Base-by-base conservation (phyloP, 2,888 invertebrate species). In the Platypus cylindrus region DNA sequence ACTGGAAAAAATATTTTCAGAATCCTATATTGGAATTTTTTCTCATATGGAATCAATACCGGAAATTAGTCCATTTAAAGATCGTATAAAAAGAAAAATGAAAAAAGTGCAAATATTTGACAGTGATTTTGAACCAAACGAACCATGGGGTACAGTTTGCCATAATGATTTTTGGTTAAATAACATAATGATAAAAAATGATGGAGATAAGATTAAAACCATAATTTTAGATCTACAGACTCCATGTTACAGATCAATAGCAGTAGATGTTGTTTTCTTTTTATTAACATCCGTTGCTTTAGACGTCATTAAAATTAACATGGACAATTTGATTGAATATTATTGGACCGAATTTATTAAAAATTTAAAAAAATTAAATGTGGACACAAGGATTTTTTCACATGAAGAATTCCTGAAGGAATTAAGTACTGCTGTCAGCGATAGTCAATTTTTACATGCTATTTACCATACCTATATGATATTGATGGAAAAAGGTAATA, bases 221-320 rank as follows among this genome's bases (percentile, higher is more conserved):
- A 17, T 17, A 17, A 36, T 41, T 25, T 11, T 41, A n/a, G 41
- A 41, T 17, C 13, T 41, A 11, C 41, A 41, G 24, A 9, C 27
- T 11, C 32, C 36, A 3, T n/a, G n/a, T 3, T 8, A 25, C 8
- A 36, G 36, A 5, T 35, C 29, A 15, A 30, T 26, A 14, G 38
- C 34, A 13, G 17, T 14, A 11, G 42, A 42, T 30, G 14, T 42
- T 11, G 14, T 39, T 1, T 39, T 42, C 22, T 37, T 42, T 15
- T 14, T 42, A 14, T 13, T 36, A 2, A 36, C 39, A n/a, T 39
- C 36, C 5, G 34, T 39, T 4, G 15, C 22, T 3, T 20, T 13
- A 5, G 18, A 29, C 5, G 17, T 29, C 13, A 29, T 29, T 17
- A 3, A 11, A 11, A 9, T 13, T n/a, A 24, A 25, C 2, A 17